Evolutionary conservation across 2,113 vertebrate genomes (phyloP).

Genomic region (Poeciliopsis turrubarensis): DNA sequence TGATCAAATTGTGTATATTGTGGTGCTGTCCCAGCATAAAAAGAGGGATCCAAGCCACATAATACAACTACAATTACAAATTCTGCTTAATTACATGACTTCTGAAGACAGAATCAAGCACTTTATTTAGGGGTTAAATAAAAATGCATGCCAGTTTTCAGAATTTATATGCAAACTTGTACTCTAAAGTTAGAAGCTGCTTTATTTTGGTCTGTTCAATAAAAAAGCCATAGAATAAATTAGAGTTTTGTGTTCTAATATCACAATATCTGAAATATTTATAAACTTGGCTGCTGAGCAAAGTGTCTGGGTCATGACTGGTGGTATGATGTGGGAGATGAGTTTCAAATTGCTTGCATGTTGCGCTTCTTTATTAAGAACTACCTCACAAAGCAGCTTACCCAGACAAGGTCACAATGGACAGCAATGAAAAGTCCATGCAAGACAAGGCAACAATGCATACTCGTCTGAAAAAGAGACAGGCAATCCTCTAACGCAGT

Average conservation of each 20-base stretch:
- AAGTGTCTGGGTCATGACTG: background rate
- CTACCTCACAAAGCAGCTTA: slow-evolving; percentile 66
- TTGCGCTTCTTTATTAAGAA: slow-evolving; percentile 66
- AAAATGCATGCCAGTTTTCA: no score
- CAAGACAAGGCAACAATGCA: slow-evolving; percentile 59
- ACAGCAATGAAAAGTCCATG: slow-evolving; percentile 56
- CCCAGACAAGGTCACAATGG: slow-evolving; percentile 65
- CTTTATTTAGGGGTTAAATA: no score
- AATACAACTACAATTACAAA: no score
- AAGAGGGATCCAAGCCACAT: no score
- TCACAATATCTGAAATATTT: background rate
- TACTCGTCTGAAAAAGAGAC: slow-evolving; percentile 54
- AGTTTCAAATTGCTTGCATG: slow-evolving; percentile 35
- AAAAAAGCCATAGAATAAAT: background rate
- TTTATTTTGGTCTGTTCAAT: background rate
- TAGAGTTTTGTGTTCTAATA: background rate
- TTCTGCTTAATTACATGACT: no score
- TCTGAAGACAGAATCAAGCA: no score
- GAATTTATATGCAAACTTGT: background rate
- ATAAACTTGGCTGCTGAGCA: slow-evolving; percentile 30
- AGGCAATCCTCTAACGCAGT: slow-evolving; percentile 43
- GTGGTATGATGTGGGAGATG: slow-evolving; percentile 30
- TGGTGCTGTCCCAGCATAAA: no score
- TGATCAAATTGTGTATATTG: no score
- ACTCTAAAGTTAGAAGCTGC: background rate